Conservation (phyloP, 2,797 vertebrate genomes). For the Hozukius guyotensis region DNA sequence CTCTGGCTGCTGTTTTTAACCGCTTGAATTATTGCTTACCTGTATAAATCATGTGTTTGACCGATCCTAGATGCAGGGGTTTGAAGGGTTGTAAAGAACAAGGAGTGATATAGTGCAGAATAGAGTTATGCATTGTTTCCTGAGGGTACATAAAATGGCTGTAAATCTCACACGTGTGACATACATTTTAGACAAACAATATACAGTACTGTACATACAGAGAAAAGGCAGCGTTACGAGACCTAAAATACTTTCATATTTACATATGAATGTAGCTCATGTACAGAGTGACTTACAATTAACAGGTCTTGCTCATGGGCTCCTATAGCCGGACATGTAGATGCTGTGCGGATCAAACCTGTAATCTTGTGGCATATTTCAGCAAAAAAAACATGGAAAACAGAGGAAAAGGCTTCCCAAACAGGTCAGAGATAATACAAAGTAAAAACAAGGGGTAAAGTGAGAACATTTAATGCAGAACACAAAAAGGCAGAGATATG, state of each 20-base stretch:
- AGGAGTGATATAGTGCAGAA: not conserved
- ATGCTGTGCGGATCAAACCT: not conserved
- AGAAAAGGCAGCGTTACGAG: not conserved
- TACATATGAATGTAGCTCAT: not conserved
- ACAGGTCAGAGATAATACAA: not conserved
- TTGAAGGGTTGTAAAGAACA: conserved; percentile 10
- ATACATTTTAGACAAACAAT: not conserved
- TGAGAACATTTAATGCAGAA: not conserved
- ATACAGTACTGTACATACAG: not conserved
- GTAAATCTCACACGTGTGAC: not conserved
- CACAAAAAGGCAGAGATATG: not conserved
- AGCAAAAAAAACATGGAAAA: not conserved
- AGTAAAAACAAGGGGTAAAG: not conserved
- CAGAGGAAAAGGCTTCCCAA: not conserved
- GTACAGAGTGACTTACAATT: not conserved
- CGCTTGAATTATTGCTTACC: conserved; percentile 1
- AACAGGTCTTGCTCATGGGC: not conserved
- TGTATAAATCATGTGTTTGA: conserved; percentile 31
- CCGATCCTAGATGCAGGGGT: not conserved
- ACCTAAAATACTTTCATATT: not conserved
- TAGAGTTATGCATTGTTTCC: not conserved
- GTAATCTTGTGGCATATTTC: not conserved
- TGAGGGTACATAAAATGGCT: not conserved
- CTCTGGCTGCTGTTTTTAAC: not conserved
- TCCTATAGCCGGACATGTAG: not conserved